These are phyloP conservation scores for Thryonomys swinderianus DNA, from an alignment of 2,113 vertebrate genomes.

Conservation along the genomic window DNA sequence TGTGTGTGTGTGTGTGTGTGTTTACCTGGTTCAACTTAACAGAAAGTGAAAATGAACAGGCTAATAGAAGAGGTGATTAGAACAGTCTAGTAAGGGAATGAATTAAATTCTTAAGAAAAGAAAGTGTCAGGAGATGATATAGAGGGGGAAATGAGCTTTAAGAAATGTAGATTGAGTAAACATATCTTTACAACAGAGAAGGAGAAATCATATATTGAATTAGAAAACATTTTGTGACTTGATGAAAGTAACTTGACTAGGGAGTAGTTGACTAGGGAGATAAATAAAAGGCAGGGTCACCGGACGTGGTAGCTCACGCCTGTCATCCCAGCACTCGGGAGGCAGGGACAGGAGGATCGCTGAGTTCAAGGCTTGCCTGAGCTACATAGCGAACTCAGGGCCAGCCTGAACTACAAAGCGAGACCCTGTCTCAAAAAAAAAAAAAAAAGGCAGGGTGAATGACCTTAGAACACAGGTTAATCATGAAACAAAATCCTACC, in stretches of 20 bases:
- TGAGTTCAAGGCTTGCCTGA: too few relatives aligned
- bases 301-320: too few relatives aligned
- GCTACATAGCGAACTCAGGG: too few relatives aligned
- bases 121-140: neutral
- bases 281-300: neutral
- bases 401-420: too few relatives aligned
- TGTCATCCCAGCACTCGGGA: too few relatives aligned
- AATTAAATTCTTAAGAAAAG: neutral
- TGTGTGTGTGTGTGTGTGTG: neutral
- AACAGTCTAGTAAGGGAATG: neutral
- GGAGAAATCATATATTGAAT: neutral
- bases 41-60: neutral
- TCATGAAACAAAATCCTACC: neutral
- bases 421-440: too few relatives aligned
- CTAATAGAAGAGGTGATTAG: neutral
- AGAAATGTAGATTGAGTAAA: neutral
- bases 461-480: neutral
- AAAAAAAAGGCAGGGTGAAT: neutral
- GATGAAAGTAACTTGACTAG: neutral
- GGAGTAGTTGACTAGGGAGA: neutral
- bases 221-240: neutral
- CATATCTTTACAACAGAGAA: neutral
- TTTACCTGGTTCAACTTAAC: neutral
- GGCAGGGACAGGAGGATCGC: too few relatives aligned
- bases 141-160: neutral